These are phyloP conservation scores for Campopleginae sp. DNA, from an alignment of 2,888 invertebrate species.

Conservation along the genomic window DNA sequence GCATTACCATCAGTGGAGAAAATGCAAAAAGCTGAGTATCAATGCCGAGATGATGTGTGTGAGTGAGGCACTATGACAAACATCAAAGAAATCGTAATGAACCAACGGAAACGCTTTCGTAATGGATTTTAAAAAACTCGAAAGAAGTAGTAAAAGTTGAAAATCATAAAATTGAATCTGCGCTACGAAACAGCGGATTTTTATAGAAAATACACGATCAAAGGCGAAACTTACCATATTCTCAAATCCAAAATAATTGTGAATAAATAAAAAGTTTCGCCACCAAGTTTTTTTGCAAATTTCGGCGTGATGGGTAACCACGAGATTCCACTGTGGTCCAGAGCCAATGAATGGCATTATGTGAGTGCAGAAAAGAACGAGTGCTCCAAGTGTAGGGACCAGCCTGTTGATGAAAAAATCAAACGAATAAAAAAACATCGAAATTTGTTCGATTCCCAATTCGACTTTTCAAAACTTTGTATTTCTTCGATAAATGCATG, in stretches of 20 bases:
- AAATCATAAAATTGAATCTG: neutral
- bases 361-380: slow-evolving; percentile 89
- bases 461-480: too few relatives aligned
- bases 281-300: slow-evolving; percentile 90
- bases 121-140: neutral
- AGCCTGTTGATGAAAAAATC: slow-evolving; percentile 82
- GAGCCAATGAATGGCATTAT: slow-evolving; percentile 87
- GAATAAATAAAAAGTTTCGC: slow-evolving; percentile 89
- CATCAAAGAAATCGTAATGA: slow-evolving; percentile 7
- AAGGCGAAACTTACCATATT: slow-evolving; percentile 86
- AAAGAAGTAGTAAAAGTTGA: neutral
- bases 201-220: neutral
- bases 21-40: slow-evolving; percentile 89
- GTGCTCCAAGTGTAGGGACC: slow-evolving; percentile 87
- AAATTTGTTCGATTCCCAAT: slow-evolving; percentile 16
- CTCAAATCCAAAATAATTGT: slow-evolving; percentile 90
- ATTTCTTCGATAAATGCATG: too few relatives aligned
- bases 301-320: slow-evolving; percentile 88
- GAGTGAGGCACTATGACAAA: slow-evolving; percentile 87
- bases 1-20: slow-evolving; percentile 87
- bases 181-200: neutral
- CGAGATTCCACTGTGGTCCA: slow-evolving; percentile 90
- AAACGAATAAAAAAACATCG: neutral
- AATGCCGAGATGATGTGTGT: slow-evolving; percentile 90
- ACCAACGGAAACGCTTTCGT: neutral